Evolutionary conservation across 2,888 invertebrate genomes (phyloP).

Genomic region (Eupeodes luniger): DNA sequence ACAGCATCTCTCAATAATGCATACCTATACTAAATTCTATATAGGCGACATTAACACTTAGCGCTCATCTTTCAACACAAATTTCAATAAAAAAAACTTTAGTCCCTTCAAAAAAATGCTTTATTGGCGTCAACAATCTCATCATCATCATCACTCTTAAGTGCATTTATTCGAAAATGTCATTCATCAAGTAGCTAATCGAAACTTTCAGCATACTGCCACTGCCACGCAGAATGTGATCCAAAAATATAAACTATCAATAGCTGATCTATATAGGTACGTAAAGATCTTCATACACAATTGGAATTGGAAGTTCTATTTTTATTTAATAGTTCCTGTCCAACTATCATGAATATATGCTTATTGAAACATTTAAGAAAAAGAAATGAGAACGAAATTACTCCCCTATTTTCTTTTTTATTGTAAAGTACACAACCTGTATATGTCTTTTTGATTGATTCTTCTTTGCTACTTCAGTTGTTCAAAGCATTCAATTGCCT

Average conservation of each 20-base stretch:
- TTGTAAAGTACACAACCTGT: conserved; percentile 30
- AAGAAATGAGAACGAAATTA: not conserved
- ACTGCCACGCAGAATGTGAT: conserved; percentile 29
- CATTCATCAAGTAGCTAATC: conserved; percentile 42
- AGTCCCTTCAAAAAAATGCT: conserved; percentile 25
- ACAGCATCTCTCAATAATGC: not conserved
- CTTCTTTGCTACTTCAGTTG: conserved; percentile 33
- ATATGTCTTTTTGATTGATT: conserved; percentile 62
- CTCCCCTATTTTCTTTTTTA: conserved; percentile 25
- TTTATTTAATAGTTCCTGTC: conserved; percentile 43
- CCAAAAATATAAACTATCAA: not conserved
- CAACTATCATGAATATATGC: conserved; percentile 12
- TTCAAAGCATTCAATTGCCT: conserved; percentile 45
- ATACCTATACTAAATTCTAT: not conserved
- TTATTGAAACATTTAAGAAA: not conserved
- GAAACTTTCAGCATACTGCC: conserved; percentile 40
- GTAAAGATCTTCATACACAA: conserved; percentile 22
- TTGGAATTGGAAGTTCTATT: conserved; percentile 7
- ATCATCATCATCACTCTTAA: conserved; percentile 41
- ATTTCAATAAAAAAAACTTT: not conserved
- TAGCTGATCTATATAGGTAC: not conserved
- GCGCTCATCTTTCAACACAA: conserved; percentile 15
- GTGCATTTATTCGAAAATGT: conserved; percentile 34
- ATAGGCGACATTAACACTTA: conserved; percentile 4
- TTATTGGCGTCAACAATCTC: conserved; percentile 42